These are phyloP conservation scores for Crotophaga sulcirostris DNA, from an alignment of 2,113 vertebrate genomes.

Conservation along the genomic window DNA sequence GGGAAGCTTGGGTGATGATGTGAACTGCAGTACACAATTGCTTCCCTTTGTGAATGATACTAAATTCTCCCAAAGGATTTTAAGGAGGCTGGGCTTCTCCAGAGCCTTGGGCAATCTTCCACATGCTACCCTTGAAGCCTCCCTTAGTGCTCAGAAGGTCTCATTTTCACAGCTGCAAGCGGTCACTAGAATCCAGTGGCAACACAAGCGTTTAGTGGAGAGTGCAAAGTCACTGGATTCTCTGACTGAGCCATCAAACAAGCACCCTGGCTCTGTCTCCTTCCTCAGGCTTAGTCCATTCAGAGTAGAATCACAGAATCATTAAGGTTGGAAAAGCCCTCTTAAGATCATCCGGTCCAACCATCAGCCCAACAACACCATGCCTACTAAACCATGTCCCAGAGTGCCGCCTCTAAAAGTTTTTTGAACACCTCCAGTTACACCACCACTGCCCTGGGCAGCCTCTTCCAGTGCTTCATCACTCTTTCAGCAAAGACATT, in stretches of 20 bases:
- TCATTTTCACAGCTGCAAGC: background rate
- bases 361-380: no score
- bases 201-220: fast-evolving
- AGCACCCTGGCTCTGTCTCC: background rate
- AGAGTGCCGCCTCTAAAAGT: no score
- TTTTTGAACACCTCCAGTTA: no score
- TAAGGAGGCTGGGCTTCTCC: background rate
- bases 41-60: background rate
- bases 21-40: background rate
- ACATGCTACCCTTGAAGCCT: background rate
- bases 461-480: no score
- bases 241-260: background rate
- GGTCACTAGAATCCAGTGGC: background rate
- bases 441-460: no score
- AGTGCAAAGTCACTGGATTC: background rate
- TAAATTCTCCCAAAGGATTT: background rate
- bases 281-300: background rate
- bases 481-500: no score
- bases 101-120: background rate
- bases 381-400: no score
- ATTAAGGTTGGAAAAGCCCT: no score
- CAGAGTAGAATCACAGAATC: background rate
- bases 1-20: background rate
- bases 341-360: no score
- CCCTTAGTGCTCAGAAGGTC: background rate